A percentile compares a stretch with the other conserved stretches of the same genome.
phyloP scores from a whole-genome alignment of 2,797 vertebrate genomes.

The Spondyliosoma cantharus region DNA sequence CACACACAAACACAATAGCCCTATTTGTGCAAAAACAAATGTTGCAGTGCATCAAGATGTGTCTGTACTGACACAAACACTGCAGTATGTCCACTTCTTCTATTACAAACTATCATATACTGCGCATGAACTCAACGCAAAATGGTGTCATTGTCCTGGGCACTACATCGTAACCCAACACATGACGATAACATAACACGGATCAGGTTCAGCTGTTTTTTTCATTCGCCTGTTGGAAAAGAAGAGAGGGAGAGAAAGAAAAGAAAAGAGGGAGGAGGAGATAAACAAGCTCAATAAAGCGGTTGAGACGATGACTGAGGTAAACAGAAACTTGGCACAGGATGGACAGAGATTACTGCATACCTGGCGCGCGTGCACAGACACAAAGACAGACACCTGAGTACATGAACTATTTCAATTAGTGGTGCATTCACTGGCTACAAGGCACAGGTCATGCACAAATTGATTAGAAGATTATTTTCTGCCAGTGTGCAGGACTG shows the following conservation, averaged over 20 bases:
- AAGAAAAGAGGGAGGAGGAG: constrained; percentile 77
- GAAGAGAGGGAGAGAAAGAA: constrained; percentile 41
- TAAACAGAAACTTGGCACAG: constrained; percentile 88
- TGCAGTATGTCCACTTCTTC: constrained; percentile 3
- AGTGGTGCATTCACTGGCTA: constrained; percentile 13
- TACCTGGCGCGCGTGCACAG: constrained; percentile 56
- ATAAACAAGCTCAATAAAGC: constrained; percentile 78
- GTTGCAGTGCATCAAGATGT: constrained; percentile 47
- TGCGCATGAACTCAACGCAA: constrained; percentile 28
- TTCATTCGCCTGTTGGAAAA: constrained; percentile 58
- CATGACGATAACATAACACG: constrained; percentile 54
- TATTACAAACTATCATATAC: constrained; percentile 18
- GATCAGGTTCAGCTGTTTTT: constrained; percentile 72
- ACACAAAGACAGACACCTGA: constrained; percentile 46
- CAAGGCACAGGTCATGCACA: constrained; percentile 20
- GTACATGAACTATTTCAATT: constrained; percentile 37
- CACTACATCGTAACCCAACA: constrained; percentile 67
- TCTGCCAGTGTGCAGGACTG: neutral
- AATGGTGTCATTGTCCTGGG: constrained; percentile 62
- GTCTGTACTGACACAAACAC: constrained; percentile 27
- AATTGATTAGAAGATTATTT: neutral
- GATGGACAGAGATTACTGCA: constrained; percentile 75
- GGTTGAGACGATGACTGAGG: constrained; percentile 68
- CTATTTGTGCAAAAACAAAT: constrained; percentile 72
- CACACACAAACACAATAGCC: constrained; percentile 68